These are phyloP conservation scores for Acanthurus leucopareius DNA, from an alignment of 2,797 vertebrate species.

Conservation along the genomic window DNA sequence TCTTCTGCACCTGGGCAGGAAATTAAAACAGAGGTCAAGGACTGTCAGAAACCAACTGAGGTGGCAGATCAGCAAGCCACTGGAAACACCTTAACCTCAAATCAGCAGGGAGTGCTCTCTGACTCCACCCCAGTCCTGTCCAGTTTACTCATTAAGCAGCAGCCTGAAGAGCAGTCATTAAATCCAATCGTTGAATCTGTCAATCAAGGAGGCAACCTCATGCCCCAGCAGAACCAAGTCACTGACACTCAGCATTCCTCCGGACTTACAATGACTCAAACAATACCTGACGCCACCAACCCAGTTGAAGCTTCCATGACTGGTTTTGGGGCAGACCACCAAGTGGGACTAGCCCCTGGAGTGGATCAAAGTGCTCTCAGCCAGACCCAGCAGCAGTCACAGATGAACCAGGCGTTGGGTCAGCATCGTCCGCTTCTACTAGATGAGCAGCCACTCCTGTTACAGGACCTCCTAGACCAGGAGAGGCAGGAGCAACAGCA, in stretches of 20 bases:
- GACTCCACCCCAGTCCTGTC: constrained; percentile 94
- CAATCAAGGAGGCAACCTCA: constrained; percentile 80
- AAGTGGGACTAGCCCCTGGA: constrained; percentile 79
- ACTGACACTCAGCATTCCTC: constrained; percentile 79
- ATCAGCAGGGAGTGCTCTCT: constrained; percentile 85
- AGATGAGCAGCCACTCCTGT: constrained; percentile 96
- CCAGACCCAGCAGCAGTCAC: constrained; percentile 88
- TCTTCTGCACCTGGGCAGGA: constrained; percentile 74
- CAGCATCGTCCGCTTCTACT: constrained; percentile 93
- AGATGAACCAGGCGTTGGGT: constrained; percentile 84
- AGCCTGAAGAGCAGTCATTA: constrained; percentile 86
- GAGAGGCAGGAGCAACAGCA: constrained; percentile 98
- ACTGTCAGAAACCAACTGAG: constrained; percentile 77
- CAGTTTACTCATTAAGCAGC: constrained; percentile 92
- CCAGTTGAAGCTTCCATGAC: constrained; percentile 79
- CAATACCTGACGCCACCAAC: constrained; percentile 75
- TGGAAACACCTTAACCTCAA: constrained; percentile 66
- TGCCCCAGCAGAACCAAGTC: constrained; percentile 84
- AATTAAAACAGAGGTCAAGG: constrained; percentile 86
- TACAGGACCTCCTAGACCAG: constrained; percentile 98
- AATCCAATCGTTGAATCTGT: constrained; percentile 86
- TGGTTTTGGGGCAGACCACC: constrained; percentile 86
- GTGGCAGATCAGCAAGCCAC: constrained; percentile 78
- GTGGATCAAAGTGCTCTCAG: constrained; percentile 84
- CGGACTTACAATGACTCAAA: constrained; percentile 82